Conservation (phyloP, 2,888 invertebrate genomes). For the Megastigmus dorsalis region DNA sequence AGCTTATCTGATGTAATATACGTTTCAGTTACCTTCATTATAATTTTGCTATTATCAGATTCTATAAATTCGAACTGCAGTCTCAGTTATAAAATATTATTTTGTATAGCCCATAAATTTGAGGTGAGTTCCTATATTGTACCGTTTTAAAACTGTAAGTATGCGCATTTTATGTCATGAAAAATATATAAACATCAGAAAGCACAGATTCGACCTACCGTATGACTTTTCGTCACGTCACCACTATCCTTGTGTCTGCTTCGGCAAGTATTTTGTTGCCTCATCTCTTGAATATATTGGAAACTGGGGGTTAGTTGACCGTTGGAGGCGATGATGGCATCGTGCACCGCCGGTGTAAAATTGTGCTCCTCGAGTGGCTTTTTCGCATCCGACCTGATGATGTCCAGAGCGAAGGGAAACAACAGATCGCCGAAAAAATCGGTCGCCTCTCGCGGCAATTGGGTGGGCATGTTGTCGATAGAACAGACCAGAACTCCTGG, state of each 20-base stretch:
- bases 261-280: slow-evolving; percentile 80
- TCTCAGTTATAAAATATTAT: too few relatives aligned
- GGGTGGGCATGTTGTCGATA: slow-evolving; percentile 99
- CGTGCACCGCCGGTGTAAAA: slow-evolving; percentile 83
- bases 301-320: slow-evolving; percentile 93
- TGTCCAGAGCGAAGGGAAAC: slow-evolving; percentile 91
- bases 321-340: slow-evolving; percentile 96
- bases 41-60: too few relatives aligned
- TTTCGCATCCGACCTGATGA: slow-evolving; percentile 88
- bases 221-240: slow-evolving; percentile 76
- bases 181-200: slow-evolving; percentile 13
- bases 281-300: slow-evolving; percentile 94
- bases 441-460: slow-evolving; percentile 96
- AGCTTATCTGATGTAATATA: too few relatives aligned
- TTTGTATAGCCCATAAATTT: too few relatives aligned
- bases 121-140: too few relatives aligned
- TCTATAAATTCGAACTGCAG: too few relatives aligned
- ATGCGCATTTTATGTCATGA: too few relatives aligned
- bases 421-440: slow-evolving; percentile 97
- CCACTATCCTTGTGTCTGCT: slow-evolving; percentile 84
- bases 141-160: too few relatives aligned
- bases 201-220: slow-evolving; percentile 67
- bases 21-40: too few relatives aligned
- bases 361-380: slow-evolving; percentile 86
- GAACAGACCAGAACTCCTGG: slow-evolving; percentile 99